Base-by-base conservation (phyloP, 1,140 invertebrate genomes). In the Physella acuta region DNA sequence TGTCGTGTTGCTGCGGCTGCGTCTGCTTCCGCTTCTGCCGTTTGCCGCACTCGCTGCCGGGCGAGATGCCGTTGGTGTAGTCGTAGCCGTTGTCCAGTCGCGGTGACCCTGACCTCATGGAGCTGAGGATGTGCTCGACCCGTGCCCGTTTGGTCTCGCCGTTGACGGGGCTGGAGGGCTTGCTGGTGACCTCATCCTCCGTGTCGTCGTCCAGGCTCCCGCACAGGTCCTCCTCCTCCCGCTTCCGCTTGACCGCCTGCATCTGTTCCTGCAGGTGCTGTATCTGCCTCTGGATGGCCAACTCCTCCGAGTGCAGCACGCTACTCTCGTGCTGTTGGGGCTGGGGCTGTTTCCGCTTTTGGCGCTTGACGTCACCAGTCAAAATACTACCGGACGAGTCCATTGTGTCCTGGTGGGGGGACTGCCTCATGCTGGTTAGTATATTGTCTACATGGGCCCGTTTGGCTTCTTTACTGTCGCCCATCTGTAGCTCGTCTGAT, bases 261-360 rank as follows among this genome's bases (percentile, higher is more conserved):
- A 67, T 55, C 34, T 56, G 51, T 20, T 59, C 66, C 26, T 68
- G 34, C 14, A 68, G 26, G 24, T 68, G 34, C 24, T 37, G 51
- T 8, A 67, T 67, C 36, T 56, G 51, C 49, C 62, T 52, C 28
- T 37, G 51, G 26, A 67, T 28, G 2, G 4, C 8, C 3, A 60
- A 20, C 26, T 68, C 55, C n/a, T 59, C 66, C 0, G n/a, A 30
- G n/a, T 26, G 26, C 3, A 58, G 28, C 1, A 30, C 30, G 26
- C 71, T 78, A 16, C 79, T 59, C 56, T 94, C 93, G 80, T 96
- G 94, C 78, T 97, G 94, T 81, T 96, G 94, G 0, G 95, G 95
- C 77, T 97, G 93, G 82, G 97, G 97, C n/a, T 97, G 88, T 85
- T 98, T 98, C 28, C 95, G 89, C 86, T 98, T 98, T 83, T 96